Conservation (phyloP, 1,140 invertebrate species). For the Fopius arisanus region DNA sequence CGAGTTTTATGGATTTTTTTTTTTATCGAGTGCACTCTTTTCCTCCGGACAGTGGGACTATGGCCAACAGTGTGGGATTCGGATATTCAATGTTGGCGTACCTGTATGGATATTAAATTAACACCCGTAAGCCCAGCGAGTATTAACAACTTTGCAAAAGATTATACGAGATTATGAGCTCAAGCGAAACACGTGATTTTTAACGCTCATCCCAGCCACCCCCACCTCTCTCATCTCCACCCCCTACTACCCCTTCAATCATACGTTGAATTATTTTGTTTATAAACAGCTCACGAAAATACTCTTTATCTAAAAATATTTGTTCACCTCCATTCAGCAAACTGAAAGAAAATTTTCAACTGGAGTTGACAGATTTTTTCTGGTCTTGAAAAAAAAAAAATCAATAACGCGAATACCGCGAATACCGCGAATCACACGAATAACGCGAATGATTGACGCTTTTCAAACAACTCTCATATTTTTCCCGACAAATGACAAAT, state of each 20-base stretch:
- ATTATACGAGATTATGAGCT: conserved; percentile 68
- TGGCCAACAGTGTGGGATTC: conserved; percentile 53
- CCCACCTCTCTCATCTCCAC: neutral
- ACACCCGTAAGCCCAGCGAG: conserved; percentile 65
- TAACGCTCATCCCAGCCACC: conserved; percentile 50
- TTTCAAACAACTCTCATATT: too few relatives aligned
- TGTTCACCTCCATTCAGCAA: neutral
- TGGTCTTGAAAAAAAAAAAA: too few relatives aligned
- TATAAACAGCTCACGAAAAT: conserved; percentile 38
- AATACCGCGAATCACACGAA: too few relatives aligned
- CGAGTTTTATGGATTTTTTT: conserved; percentile 65
- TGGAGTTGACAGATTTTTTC: too few relatives aligned
- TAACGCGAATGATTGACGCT: too few relatives aligned
- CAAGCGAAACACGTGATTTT: conserved; percentile 66
- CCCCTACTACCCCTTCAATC: neutral
- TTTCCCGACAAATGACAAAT: too few relatives aligned
- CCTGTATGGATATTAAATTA: conserved; percentile 68
- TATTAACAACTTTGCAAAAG: conserved; percentile 68
- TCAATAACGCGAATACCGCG: too few relatives aligned
- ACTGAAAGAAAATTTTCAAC: too few relatives aligned
- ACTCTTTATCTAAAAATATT: neutral
- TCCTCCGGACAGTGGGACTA: conserved; percentile 2
- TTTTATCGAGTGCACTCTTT: conserved; percentile 45
- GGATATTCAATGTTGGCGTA: conserved; percentile 66
- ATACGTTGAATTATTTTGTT: conserved; percentile 33